Evolutionary conservation across 2,113 vertebrate genomes (phyloP).

Genomic region (Syngnathus scovelli): DNA sequence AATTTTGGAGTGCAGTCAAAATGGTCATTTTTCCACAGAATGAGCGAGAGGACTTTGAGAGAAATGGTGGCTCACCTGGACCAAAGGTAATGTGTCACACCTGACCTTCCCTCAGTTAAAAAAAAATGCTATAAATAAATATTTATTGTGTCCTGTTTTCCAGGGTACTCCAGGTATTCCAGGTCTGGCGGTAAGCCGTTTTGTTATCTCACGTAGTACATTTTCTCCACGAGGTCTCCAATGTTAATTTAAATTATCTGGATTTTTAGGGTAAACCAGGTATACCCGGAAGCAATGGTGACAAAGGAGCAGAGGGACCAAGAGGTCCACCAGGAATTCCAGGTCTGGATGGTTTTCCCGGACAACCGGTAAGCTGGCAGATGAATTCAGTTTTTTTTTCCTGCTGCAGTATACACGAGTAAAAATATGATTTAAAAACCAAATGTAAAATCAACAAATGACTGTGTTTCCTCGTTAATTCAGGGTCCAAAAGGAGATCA

Average conservation of each 20-base stretch:
- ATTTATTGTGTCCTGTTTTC: conserved; percentile 15
- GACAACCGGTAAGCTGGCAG: conserved; percentile 66
- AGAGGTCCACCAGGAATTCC: conserved; percentile 73
- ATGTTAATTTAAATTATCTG: not conserved
- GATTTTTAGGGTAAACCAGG: conserved; percentile 61
- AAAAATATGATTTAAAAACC: not conserved
- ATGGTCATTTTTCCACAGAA: conserved; percentile 45
- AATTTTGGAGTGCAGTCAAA: not conserved
- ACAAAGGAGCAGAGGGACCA: conserved; percentile 68
- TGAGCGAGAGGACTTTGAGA: conserved; percentile 71
- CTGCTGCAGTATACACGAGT: no score
- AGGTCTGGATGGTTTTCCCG: conserved; percentile 76
- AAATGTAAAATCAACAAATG: not conserved
- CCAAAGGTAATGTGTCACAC: conserved; percentile 70
- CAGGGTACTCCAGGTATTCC: conserved; percentile 67
- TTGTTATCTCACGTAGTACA: not conserved
- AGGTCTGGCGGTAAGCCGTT: conserved; percentile 62
- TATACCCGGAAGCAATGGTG: conserved; percentile 59
- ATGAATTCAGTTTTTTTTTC: not conserved
- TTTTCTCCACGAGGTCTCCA: not conserved
- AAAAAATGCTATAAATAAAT: not conserved
- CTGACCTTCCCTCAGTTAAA: not conserved
- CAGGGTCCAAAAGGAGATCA: conserved; percentile 83
- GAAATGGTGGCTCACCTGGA: conserved; percentile 38
- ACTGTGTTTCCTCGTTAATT: conserved; percentile 1